Evolutionary conservation across 2,888 invertebrate species (phyloP).

Genomic region (Drosophila longiperda): DNA sequence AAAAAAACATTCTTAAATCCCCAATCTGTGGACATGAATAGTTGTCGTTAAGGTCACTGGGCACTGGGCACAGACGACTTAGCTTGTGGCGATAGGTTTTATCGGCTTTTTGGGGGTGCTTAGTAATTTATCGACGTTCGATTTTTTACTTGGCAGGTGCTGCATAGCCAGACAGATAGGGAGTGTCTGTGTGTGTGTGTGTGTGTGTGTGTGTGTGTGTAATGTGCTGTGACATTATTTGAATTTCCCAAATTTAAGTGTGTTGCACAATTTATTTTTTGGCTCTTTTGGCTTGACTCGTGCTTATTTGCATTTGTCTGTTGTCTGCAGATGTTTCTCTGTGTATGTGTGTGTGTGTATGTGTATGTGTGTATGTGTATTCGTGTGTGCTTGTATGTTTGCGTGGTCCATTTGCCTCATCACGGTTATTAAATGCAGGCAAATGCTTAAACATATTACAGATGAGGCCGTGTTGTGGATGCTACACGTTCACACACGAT

Average conservation of each 20-base stretch:
- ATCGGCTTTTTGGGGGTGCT: slow-evolving; percentile 30
- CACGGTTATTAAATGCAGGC: slow-evolving; percentile 50
- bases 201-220: not conserved
- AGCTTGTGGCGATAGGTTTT: slow-evolving; percentile 12
- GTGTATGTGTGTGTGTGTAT: not conserved
- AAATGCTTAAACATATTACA: slow-evolving; percentile 50
- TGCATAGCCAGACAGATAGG: slow-evolving; percentile 1
- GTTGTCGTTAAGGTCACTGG: not conserved
- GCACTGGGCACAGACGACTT: not conserved
- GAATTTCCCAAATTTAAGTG: slow-evolving; percentile 21
- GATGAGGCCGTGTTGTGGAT: slow-evolving; percentile 1
- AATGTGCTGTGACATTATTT: slow-evolving; percentile 16
- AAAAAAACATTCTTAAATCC: not conserved
- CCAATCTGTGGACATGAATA: not conserved
- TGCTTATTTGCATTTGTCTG: not conserved
- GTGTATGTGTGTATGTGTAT: not conserved
- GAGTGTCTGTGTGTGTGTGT: not conserved
- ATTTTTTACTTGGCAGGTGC: not conserved
- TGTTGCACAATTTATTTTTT: slow-evolving; percentile 31
- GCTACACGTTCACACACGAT: slow-evolving; percentile 17
- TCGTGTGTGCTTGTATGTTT: not conserved
- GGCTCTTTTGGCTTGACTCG: not conserved
- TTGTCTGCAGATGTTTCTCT: not conserved
- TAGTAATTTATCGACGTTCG: slow-evolving; percentile 25
- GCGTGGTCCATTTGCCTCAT: slow-evolving; percentile 34